Evolutionary conservation across 2,888 invertebrate species (phyloP), one percentile per base, ranked within the genome.

Genomic region (Chaetogeoica ovagalla): DNA sequence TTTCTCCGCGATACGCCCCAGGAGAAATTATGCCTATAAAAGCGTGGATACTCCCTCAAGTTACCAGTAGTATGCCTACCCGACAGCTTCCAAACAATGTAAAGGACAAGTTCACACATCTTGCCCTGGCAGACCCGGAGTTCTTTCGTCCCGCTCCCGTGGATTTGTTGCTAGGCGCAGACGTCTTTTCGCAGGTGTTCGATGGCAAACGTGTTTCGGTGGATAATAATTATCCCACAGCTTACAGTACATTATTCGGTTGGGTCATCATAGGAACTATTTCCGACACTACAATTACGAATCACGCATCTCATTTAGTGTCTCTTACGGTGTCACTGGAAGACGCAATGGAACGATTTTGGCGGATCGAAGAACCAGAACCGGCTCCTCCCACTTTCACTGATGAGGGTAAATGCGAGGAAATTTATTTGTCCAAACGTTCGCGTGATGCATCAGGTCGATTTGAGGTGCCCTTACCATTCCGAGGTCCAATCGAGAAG

Each of bases 311-410:
- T 17, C 17, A 55, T 55, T 55, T 55, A 55, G 55, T 65, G 39
- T 65, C 63, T 0, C 11, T 65, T 17, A n/a, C 43, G 0, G 23
- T 23, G 3, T 65, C 65, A 7, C 9, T 65, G 9, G 83, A 23
- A 59, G 59, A 11, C 23, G 52, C 21, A 13, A 17, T 81, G 15
- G 7, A 30, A 1, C 23, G 57, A 30, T 81, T 81, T 55, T 81
- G 71, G 71, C 65, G 72, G 57, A 19, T 81, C 30, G 81, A 81
- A 30, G 72, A 81, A 65, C 66, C 72, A 0, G 21, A 65, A 57
- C 57, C 65, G 13, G 48, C 66, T 6, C 63, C 71, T 57, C 7
- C n/a, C 8, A 57, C 48, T 7, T 43, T 63, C 7, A 37, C 48
- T 15, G 73, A 73, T 13, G 48, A 60, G 13, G 73, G 68, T n/a